Evolutionary conservation across 2,888 invertebrate genomes (phyloP).

Genomic region (Tigriopus californicus): DNA sequence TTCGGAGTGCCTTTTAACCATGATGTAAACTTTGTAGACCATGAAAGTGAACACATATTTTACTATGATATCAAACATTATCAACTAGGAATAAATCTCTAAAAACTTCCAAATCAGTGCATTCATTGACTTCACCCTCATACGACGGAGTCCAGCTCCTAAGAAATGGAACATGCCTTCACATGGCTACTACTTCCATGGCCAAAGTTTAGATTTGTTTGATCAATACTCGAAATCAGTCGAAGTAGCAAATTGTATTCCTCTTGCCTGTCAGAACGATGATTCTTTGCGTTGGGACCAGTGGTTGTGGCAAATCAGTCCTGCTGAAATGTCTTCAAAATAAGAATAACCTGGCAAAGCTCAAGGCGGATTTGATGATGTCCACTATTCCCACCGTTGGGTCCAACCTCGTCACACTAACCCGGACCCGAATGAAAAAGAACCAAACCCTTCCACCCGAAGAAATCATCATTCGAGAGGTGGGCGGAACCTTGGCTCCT

Average conservation of each 20-base stretch:
- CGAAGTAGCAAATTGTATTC: background rate
- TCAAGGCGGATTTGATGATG: background rate
- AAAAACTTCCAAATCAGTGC: too few relatives aligned
- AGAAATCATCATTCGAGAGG: constrained; percentile 43
- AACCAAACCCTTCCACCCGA: constrained; percentile 30
- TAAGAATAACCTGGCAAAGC: background rate
- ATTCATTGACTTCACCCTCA: too few relatives aligned
- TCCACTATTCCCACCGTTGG: constrained; percentile 57
- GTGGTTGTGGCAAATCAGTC: constrained; percentile 60
- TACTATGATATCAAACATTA: too few relatives aligned
- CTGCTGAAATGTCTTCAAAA: constrained; percentile 48
- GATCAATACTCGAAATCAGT: background rate
- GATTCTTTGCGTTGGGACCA: constrained; percentile 54
- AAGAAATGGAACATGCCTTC: too few relatives aligned
- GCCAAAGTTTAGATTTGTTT: background rate
- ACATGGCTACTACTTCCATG: too few relatives aligned
- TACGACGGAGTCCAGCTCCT: too few relatives aligned
- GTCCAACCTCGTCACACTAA: constrained; percentile 50
- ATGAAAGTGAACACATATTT: too few relatives aligned
- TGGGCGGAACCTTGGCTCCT: constrained; percentile 63
- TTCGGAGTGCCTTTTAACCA: too few relatives aligned
- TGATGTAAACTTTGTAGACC: too few relatives aligned
- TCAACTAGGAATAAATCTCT: too few relatives aligned
- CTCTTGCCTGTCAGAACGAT: constrained; percentile 21
- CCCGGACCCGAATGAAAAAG: constrained; percentile 27